Percentiles rank a stretch among this genome's conserved stretches.
Conservation (phyloP, 2,888 invertebrate species). For the Agrenia bidenticulata region DNA sequence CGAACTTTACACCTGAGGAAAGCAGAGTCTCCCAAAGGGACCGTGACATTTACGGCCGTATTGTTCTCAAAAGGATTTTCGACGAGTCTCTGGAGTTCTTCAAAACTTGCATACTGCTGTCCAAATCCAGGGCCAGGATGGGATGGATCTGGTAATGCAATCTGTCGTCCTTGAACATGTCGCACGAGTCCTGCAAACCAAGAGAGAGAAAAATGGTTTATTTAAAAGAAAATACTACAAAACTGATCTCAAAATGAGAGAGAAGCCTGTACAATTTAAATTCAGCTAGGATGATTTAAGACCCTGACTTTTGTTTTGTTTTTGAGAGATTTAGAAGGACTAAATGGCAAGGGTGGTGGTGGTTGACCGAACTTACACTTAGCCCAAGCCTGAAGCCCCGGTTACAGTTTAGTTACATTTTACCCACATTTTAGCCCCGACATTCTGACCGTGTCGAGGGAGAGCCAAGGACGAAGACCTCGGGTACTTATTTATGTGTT, state of each 20-base stretch:
- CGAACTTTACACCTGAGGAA: conserved; percentile 79
- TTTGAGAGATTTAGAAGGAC: no score
- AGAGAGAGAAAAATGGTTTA: conserved; percentile 10
- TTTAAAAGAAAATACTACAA: neutral
- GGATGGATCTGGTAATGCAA: conserved; percentile 36
- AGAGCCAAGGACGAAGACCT: no score
- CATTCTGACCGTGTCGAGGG: no score
- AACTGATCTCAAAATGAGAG: no score
- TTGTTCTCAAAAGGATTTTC: conserved; percentile 66
- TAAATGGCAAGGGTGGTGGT: no score
- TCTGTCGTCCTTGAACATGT: conserved; percentile 47
- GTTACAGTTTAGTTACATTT: no score
- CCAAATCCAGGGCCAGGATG: conserved; percentile 34
- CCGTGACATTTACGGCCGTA: conserved; percentile 73
- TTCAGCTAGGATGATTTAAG: no score
- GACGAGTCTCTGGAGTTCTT: conserved; percentile 59
- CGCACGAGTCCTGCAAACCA: conserved; percentile 42
- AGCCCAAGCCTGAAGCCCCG: no score
- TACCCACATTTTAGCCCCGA: no score
- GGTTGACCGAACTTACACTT: no score
- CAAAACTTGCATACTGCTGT: conserved; percentile 61
- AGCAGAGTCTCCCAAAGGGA: conserved; percentile 74
- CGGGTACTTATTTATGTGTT: neutral
- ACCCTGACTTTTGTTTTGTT: no score
- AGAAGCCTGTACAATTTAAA: no score